Conservation (phyloP, 2,113 vertebrate genomes). For the Orthonyx spaldingii region DNA sequence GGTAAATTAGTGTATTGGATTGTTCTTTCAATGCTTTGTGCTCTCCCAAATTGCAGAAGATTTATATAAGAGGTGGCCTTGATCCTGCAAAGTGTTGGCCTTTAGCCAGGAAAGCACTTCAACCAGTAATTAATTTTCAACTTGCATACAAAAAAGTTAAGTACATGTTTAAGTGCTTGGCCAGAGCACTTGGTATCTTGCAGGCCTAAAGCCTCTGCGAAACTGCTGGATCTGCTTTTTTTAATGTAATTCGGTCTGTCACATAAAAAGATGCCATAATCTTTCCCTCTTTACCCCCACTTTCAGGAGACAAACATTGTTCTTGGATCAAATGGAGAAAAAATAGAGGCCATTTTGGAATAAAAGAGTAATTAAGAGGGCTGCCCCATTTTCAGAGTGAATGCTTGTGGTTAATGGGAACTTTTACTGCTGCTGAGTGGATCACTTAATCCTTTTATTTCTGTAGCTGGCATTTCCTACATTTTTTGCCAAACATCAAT, state of each 20-base stretch:
- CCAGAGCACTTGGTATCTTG: neutral
- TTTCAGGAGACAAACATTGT: slow-evolving; percentile 39
- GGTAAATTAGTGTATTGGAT: neutral
- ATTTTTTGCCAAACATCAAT: slow-evolving; percentile 44
- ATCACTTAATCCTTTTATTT: slow-evolving; percentile 65
- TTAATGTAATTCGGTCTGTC: slow-evolving; percentile 1
- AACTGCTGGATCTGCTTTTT: slow-evolving; percentile 13
- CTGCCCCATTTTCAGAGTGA: neutral
- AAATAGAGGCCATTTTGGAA: neutral
- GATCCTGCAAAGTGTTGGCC: slow-evolving; percentile 9
- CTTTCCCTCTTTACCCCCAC: slow-evolving; percentile 1
- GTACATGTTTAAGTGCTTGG: slow-evolving; percentile 7
- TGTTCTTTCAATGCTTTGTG: neutral
- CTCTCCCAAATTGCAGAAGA: neutral
- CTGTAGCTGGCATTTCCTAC: slow-evolving; percentile 53
- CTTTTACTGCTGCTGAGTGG: slow-evolving; percentile 31
- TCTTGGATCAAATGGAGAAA: neutral
- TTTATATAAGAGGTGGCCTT: neutral
- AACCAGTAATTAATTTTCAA: slow-evolving; percentile 49
- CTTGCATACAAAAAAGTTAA: slow-evolving; percentile 52
- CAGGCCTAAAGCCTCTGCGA: slow-evolving; percentile 8
- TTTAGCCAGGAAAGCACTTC: slow-evolving; percentile 52
- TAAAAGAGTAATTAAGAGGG: slow-evolving; percentile 19
- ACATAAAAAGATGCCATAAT: slow-evolving; percentile 23
- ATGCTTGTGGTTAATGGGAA: slow-evolving; percentile 48